Base-by-base conservation (phyloP, 2,113 vertebrate genomes). In the Microcebus tavaratra region DNA sequence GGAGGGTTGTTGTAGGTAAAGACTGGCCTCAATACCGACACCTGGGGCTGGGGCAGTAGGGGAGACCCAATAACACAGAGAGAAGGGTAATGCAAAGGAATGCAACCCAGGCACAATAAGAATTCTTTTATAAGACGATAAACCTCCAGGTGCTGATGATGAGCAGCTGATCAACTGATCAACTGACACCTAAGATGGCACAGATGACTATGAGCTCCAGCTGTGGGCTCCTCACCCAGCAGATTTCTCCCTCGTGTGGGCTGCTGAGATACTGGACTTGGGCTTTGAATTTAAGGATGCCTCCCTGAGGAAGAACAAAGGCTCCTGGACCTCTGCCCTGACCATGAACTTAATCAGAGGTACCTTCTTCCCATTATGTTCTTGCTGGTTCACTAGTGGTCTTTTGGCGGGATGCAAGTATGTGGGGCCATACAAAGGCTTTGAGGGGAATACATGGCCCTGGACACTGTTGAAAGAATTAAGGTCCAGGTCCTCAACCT, bases 121-220 rank as follows among this genome's bases (percentile, higher is more conserved):
- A 29, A 59, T 31, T 48, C 57, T 36, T 70, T 29, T 29, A 23
- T 53, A 14, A 15, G 0, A 80, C 42, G 8, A 70, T 59, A 45
- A 50, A 57, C 14, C 4, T 45, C 18, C 78, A 42, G 31, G 39
- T 11, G 75, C 36, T 87, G 34, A 55, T 31, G 9, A 57, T 14
- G 8, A 23, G 25, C 14, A 2, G 13, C 7, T 15, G 13, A 75
- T 4, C 6, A 31, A 29, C 42, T 2, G 31, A 15, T 53, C 2
- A 20, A 36, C 17, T 14, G 15, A 75, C 80, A n/a, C 55, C 21
- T 53, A 27, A 65, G 80, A 39, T 80, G 63, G 36, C 25, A 18
- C 53, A 81, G 45, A 34, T 1, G 8, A 14, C 68, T 59, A 36
- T 12, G 45, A 21, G 73, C 15, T 72, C 45, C 14, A 63, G 81